Evolutionary conservation across 2,888 invertebrate species (phyloP).

Genomic region (Autographa pulchrina): DNA sequence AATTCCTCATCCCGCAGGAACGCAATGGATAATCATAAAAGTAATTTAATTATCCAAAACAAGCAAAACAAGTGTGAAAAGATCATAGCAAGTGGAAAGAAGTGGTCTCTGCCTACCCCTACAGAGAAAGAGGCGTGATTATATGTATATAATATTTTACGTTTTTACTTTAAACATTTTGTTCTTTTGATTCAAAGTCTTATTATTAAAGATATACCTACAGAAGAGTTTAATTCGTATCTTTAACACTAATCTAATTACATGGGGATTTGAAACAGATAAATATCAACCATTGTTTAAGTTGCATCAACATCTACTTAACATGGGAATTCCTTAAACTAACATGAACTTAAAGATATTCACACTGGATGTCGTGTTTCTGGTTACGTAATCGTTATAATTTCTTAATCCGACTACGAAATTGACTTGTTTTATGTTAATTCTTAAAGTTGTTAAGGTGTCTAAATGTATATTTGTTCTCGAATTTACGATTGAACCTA

Average conservation of each 20-base stretch:
- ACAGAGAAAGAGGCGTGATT: too few relatives aligned
- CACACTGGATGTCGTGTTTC: constrained; percentile 27
- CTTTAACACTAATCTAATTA: constrained; percentile 9
- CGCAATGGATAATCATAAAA: too few relatives aligned
- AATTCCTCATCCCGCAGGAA: too few relatives aligned
- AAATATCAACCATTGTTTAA: constrained; percentile 55
- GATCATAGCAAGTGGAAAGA: too few relatives aligned
- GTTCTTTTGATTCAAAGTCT: not conserved
- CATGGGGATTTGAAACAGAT: constrained; percentile 7
- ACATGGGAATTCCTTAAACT: constrained; percentile 48
- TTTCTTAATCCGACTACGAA: constrained; percentile 33
- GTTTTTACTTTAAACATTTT: too few relatives aligned
- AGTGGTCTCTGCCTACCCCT: too few relatives aligned
- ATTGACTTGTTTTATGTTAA: constrained; percentile 41
- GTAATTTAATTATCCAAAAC: too few relatives aligned
- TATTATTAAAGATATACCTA: not conserved
- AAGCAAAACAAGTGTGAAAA: too few relatives aligned
- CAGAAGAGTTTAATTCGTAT: not conserved
- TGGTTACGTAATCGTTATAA: constrained; percentile 36
- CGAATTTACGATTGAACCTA: constrained; percentile 17
- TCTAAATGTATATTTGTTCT: constrained; percentile 34
- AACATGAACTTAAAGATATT: constrained; percentile 30
- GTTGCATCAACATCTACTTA: constrained; percentile 49
- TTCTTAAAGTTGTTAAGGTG: constrained; percentile 19
- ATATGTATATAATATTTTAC: too few relatives aligned